A percentile compares a stretch with the other conserved stretches of the same genome.
These are phyloP conservation scores for Eupithecia centaureata DNA, from an alignment of 2,888 invertebrate species.

Conservation along the genomic window DNA sequence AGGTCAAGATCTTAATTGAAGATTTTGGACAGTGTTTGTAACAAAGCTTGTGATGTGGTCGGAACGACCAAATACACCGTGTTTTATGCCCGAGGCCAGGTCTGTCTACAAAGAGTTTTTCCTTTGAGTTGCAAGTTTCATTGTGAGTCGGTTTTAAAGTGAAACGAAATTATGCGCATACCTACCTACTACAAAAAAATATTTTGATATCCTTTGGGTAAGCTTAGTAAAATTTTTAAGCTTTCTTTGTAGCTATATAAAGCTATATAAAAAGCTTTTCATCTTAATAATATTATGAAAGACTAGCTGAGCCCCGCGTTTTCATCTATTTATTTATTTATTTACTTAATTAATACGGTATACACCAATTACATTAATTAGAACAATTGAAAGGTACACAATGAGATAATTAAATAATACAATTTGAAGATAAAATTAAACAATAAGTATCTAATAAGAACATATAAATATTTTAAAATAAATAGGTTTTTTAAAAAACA, in stretches of 20 bases:
- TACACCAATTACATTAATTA: too few species aligned
- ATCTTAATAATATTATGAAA: neutral
- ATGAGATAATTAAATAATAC: too few species aligned
- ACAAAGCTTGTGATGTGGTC: neutral
- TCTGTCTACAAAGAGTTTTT: constrained; percentile 22
- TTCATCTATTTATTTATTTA: too few species aligned
- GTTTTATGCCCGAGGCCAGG: neutral
- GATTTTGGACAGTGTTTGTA: neutral
- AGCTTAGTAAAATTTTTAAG: neutral
- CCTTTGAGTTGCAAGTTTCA: constrained; percentile 21
- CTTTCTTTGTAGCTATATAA: neutral
- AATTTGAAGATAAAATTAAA: too few species aligned
- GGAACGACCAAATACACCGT: neutral
- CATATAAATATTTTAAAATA: too few species aligned
- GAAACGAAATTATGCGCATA: constrained; percentile 1
- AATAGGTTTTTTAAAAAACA: too few species aligned
- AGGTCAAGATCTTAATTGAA: neutral
- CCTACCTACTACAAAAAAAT: neutral
- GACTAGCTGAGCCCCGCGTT: too few species aligned
- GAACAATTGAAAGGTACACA: too few species aligned
- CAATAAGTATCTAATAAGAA: too few species aligned
- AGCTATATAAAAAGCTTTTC: neutral
- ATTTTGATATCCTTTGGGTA: neutral
- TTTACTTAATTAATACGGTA: too few species aligned
- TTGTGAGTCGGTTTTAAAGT: constrained; percentile 12